Conservation (phyloP, 2,888 invertebrate species). For the Morpho achilles region DNA sequence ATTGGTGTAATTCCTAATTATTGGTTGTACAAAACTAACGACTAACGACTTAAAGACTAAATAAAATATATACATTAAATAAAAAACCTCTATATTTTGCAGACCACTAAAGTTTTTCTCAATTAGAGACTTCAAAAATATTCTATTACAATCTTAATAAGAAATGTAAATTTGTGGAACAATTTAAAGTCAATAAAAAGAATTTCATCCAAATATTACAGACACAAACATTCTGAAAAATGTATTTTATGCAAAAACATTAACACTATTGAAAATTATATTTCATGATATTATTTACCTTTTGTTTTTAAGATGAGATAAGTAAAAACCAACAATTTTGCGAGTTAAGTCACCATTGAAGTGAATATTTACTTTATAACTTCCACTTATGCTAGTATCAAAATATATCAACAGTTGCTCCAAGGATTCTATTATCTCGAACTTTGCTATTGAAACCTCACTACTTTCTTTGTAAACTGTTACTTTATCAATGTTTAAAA, state of each 20-base stretch:
- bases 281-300: slow-evolving; percentile 47
- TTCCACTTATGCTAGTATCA: slow-evolving; percentile 44
- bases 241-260: too few relatives aligned
- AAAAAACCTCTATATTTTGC: too few relatives aligned
- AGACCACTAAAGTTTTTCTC: too few relatives aligned
- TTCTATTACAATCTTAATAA: too few relatives aligned
- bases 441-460: slow-evolving; percentile 46
- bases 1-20: too few relatives aligned
- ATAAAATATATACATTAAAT: too few relatives aligned
- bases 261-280: too few relatives aligned
- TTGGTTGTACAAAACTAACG: too few relatives aligned
- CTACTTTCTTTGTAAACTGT: slow-evolving; percentile 44
- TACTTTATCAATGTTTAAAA: slow-evolving; percentile 71
- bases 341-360: slow-evolving; percentile 82
- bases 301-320: slow-evolving; percentile 79
- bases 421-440: slow-evolving; percentile 44
- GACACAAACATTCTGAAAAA: too few relatives aligned
- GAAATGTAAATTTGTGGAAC: not conserved
- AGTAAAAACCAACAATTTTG: slow-evolving; percentile 86
- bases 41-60: too few relatives aligned
- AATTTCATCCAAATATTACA: too few relatives aligned
- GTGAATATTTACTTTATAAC: slow-evolving; percentile 76
- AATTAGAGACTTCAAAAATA: too few relatives aligned
- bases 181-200: not conserved
- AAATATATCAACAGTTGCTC: slow-evolving; percentile 61